These are phyloP conservation scores for Epirrhoe alternata DNA, from an alignment of 2,888 invertebrate species.

Conservation along the genomic window DNA sequence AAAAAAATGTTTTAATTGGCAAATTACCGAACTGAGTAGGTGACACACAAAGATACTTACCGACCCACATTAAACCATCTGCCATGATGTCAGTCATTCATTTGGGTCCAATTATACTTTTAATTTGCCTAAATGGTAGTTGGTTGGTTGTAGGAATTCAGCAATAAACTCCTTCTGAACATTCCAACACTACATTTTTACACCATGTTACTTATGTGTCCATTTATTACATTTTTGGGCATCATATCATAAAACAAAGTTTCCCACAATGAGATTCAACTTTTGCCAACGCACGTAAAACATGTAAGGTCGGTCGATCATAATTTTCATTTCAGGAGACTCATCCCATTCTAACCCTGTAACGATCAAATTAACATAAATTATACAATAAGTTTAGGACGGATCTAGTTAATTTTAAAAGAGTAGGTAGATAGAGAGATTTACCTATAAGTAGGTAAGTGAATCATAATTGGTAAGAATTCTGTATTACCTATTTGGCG, in stretches of 20 bases:
- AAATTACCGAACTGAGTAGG: constrained; percentile 18
- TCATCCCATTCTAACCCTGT: constrained; percentile 78
- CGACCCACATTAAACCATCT: constrained; percentile 19
- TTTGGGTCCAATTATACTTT: constrained; percentile 19
- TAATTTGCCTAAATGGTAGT: constrained; percentile 33
- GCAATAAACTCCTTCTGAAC: constrained; percentile 6
- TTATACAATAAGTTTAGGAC: not conserved
- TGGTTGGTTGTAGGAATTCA: constrained; percentile 46
- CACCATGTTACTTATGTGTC: not conserved
- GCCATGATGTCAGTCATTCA: constrained; percentile 29
- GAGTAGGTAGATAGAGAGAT: no score
- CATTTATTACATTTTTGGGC: not conserved
- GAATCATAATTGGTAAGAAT: no score
- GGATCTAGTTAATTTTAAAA: not conserved
- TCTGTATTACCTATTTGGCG: not conserved
- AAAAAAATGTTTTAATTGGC: constrained; percentile 48
- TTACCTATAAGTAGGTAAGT: constrained; percentile 12
- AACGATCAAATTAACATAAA: constrained; percentile 34
- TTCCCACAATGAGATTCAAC: constrained; percentile 71
- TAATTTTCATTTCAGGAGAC: constrained; percentile 61
- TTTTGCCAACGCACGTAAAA: constrained; percentile 78
- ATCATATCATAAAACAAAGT: constrained; percentile 59
- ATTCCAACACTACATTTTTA: not conserved
- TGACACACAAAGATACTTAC: constrained; percentile 3
- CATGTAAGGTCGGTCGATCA: constrained; percentile 70